Evolutionary conservation across 2,888 invertebrate genomes (phyloP).

Genomic region (Pollenia labialis): DNA sequence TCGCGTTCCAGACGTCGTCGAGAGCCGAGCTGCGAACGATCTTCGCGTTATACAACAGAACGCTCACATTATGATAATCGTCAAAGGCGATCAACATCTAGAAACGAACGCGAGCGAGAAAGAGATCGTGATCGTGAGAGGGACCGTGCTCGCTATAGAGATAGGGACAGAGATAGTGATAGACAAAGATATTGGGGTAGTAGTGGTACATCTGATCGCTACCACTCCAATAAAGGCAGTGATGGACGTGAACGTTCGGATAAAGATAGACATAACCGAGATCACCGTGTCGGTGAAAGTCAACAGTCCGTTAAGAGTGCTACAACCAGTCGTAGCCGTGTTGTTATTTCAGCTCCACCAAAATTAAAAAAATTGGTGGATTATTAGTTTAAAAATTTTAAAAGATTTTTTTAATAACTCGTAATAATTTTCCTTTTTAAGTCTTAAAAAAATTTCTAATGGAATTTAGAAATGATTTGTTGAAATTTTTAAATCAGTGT

Average conservation of each 20-base stretch:
- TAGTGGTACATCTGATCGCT: constrained; percentile 59
- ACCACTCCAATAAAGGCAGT: constrained; percentile 69
- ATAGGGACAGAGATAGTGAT: constrained; percentile 73
- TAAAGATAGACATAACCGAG: constrained; percentile 69
- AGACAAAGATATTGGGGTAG: constrained; percentile 60
- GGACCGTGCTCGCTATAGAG: constrained; percentile 66
- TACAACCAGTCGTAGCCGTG: constrained; percentile 78
- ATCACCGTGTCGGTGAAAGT: constrained; percentile 60
- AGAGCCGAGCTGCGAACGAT: constrained; percentile 75
- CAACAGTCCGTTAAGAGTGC: constrained; percentile 50
- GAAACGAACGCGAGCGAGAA: constrained; percentile 66
- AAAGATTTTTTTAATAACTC: constrained; percentile 4
- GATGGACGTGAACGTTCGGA: constrained; percentile 70
- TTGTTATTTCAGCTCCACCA: constrained; percentile 82
- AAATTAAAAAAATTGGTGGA: constrained; percentile 83
- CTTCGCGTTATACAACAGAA: constrained; percentile 76
- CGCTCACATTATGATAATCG: constrained; percentile 76
- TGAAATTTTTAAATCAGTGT: constrained; percentile 48
- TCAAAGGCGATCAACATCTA: constrained; percentile 73
- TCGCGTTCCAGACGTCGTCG: constrained; percentile 76
- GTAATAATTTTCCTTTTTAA: constrained; percentile 38
- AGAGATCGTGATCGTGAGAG: constrained; percentile 69
- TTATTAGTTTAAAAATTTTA: constrained; percentile 75
- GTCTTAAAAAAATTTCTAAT: constrained; percentile 15
- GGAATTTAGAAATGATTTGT: constrained; percentile 44